A percentile compares a stretch with the other conserved stretches of the same genome.
phyloP scores from a whole-genome alignment of 1,140 invertebrate species.

The Tetranychus cinnabarinus region DNA sequence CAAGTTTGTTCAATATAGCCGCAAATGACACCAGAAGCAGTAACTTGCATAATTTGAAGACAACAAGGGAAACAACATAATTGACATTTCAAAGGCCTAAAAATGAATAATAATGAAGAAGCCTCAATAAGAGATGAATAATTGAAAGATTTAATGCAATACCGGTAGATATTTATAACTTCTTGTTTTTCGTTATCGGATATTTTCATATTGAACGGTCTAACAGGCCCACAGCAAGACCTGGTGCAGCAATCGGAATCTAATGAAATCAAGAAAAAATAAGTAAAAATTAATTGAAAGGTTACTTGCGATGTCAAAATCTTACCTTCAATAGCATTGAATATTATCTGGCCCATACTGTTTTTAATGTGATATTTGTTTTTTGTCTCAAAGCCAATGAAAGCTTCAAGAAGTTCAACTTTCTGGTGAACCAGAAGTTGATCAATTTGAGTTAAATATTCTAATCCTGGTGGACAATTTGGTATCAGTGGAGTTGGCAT shows the following conservation, averaged over 20 bases:
- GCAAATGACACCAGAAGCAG: slow-evolving; percentile 35
- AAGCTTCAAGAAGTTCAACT: slow-evolving; percentile 23
- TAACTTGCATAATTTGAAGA: slow-evolving; percentile 48
- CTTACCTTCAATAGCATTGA: slow-evolving; percentile 44
- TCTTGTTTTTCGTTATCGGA: slow-evolving; percentile 49
- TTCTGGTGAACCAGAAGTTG: slow-evolving; percentile 10
- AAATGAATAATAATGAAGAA: not conserved
- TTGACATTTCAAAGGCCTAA: slow-evolving; percentile 40
- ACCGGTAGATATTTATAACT: slow-evolving; percentile 36
- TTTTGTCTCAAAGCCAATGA: slow-evolving; percentile 65
- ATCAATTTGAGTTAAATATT: slow-evolving; percentile 8
- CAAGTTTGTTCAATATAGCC: slow-evolving; percentile 62
- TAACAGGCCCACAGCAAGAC: slow-evolving; percentile 44
- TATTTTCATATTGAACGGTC: slow-evolving; percentile 59
- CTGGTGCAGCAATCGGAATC: slow-evolving; percentile 38
- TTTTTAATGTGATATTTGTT: slow-evolving; percentile 64
- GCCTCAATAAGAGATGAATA: no score
- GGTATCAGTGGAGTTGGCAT: no score
- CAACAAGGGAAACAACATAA: slow-evolving; percentile 60
- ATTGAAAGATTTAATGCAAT: not conserved
- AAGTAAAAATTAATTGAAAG: not conserved
- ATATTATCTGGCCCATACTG: slow-evolving; percentile 45
- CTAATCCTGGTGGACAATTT: slow-evolving; percentile 4
- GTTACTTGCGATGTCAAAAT: no score
- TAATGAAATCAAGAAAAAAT: not conserved